Conservation (phyloP, 2,797 vertebrate genomes). For the Mormyrus proboscirostris region DNA sequence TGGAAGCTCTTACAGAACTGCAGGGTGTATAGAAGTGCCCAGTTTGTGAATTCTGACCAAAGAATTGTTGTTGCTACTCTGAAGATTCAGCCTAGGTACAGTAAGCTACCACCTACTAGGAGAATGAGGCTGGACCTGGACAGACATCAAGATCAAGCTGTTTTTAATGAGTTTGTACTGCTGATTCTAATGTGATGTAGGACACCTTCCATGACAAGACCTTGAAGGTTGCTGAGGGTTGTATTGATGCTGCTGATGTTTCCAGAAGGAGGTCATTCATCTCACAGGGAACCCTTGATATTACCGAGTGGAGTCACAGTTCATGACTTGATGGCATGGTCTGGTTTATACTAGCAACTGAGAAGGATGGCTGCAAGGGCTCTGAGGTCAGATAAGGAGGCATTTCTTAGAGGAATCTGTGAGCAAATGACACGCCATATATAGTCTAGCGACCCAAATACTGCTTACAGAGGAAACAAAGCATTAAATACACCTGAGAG, state of each 20-base stretch:
- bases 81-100: too few species aligned
- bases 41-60: too few species aligned
- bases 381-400: neutral
- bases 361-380: neutral
- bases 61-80: too few species aligned
- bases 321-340: neutral
- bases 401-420: neutral
- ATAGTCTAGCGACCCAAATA: neutral
- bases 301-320: neutral
- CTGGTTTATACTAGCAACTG: neutral
- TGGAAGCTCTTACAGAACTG: too few species aligned
- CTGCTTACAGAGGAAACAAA: neutral
- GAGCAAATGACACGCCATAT: neutral
- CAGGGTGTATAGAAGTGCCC: too few species aligned
- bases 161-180: too few species aligned
- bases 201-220: too few species aligned
- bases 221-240: too few species aligned
- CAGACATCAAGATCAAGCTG: too few species aligned
- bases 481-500: neutral
- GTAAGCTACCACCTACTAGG: too few species aligned
- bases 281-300: neutral
- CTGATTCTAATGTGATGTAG: too few species aligned
- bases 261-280: neutral
- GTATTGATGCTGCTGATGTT: neutral
- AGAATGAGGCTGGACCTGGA: too few species aligned